Base-by-base conservation (phyloP, 2,113 vertebrate genomes). In the Bufo gargarizans region DNA sequence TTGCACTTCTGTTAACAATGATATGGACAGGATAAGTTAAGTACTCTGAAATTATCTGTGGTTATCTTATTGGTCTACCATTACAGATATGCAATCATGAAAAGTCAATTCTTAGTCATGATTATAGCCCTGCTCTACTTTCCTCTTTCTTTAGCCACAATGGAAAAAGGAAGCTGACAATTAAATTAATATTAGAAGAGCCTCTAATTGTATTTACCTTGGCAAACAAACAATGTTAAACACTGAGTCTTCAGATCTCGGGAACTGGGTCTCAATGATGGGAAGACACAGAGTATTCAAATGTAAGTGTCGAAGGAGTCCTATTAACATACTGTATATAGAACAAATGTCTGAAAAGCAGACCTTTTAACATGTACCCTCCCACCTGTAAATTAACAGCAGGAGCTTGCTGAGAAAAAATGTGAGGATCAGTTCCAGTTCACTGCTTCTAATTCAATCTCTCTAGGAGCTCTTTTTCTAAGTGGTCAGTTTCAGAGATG, bases 151-250 rank as follows among this genome's bases (percentile, higher is more conserved):
- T 49, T 55, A 69, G 49, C n/a, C 85, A 86, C 77, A 87, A 53
- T 53, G 74, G 55, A 20, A 86, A 77, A 77, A 65, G 59, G 63
- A 79, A 87, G 85, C 61, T n/a, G 13, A 33, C 77, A 80, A 71
- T 87, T 87, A 71, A 79, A 71, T 69, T 49, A 80, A 87, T 79
- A 81, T 78, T 79, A 86, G 47, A 86, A 86, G 11, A 45, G 61
- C 47, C 59, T 50, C 49, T 67, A 87, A 87, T 87, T 87, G 77
- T 77, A 69, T 87, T 87, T 87, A 79, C 77, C 22, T 81, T 87
- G 47, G 61, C 49, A 80, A 87, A 80, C 76, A 86, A 86, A 33
- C 77, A 79, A 65, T 69, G 58, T 77, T 43, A 86, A 77, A 86
- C 55, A 63, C 72, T 71, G 47, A 69, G 3, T 45, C 63, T 50